These are phyloP conservation scores for Alfaro cultratus DNA, from an alignment of 2,797 vertebrate species.

Conservation along the genomic window DNA sequence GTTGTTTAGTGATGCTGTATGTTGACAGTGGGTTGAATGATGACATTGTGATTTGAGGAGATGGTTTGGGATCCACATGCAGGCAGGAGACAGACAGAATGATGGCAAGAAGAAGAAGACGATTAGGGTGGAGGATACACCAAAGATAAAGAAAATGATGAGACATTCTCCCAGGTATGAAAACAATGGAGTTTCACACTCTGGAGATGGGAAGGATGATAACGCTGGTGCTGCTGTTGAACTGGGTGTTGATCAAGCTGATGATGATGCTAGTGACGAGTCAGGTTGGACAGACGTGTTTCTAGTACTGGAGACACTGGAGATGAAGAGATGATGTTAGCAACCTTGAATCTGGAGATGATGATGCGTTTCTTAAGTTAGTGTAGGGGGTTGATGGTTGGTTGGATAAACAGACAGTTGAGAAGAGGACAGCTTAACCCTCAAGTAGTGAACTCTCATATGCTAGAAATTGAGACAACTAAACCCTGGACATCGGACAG, in stretches of 20 bases:
- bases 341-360: no score
- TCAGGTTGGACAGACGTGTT: no score
- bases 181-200: no score
- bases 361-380: no score
- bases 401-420: no score
- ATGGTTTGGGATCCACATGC: neutral
- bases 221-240: no score
- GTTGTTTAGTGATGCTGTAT: neutral
- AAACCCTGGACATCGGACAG: neutral
- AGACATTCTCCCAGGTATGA: neutral
- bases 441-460: neutral
- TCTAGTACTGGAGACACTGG: no score
- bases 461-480: neutral
- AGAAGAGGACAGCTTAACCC: neutral
- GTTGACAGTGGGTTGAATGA: neutral
- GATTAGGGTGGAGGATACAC: neutral
- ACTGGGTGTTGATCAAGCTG: no score
- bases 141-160: neutral
- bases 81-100: neutral
- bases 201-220: no score
- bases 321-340: no score
- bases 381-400: no score
- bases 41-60: neutral
- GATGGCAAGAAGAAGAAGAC: neutral
- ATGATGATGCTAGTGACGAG: no score